Percentiles rank a stretch among this genome's conserved stretches.
Evolutionary conservation across 2,797 vertebrate genomes (phyloP).

Genomic region (Pseudotriccus pelzelni): DNA sequence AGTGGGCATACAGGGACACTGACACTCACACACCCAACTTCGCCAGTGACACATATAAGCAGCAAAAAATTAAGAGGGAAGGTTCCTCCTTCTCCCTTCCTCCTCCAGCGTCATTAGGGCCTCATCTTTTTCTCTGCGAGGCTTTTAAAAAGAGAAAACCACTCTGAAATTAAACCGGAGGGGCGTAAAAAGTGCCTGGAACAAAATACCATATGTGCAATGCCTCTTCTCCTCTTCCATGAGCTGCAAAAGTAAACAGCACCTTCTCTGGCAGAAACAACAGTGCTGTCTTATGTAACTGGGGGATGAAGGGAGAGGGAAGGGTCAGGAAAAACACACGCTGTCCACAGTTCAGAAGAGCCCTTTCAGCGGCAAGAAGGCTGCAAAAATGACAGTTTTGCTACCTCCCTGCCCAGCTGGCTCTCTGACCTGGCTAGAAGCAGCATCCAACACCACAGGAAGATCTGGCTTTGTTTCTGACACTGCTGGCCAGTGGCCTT

Average conservation of each 20-base stretch:
- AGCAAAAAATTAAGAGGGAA: background rate
- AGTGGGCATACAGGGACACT: background rate
- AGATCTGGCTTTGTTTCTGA: background rate
- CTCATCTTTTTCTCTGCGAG: background rate
- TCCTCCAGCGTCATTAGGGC: background rate
- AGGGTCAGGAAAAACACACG: background rate
- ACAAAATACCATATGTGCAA: background rate
- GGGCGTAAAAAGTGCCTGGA: background rate
- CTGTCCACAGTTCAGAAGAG: background rate
- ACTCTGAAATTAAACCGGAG: background rate
- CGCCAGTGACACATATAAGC: background rate
- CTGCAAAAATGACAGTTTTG: background rate
- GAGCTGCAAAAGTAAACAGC: constrained; percentile 16
- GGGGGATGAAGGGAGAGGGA: background rate
- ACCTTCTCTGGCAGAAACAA: constrained; percentile 12
- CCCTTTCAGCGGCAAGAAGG: background rate
- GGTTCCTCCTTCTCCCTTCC: background rate
- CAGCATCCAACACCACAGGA: background rate
- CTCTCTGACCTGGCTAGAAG: background rate
- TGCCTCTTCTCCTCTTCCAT: background rate
- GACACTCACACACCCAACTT: background rate
- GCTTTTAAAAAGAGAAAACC: constrained; percentile 31
- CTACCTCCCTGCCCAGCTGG: background rate
- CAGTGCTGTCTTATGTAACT: background rate
- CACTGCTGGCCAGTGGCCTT: background rate